Conservation (phyloP, 2,888 invertebrate genomes). For the Drosophila monieri region DNA sequence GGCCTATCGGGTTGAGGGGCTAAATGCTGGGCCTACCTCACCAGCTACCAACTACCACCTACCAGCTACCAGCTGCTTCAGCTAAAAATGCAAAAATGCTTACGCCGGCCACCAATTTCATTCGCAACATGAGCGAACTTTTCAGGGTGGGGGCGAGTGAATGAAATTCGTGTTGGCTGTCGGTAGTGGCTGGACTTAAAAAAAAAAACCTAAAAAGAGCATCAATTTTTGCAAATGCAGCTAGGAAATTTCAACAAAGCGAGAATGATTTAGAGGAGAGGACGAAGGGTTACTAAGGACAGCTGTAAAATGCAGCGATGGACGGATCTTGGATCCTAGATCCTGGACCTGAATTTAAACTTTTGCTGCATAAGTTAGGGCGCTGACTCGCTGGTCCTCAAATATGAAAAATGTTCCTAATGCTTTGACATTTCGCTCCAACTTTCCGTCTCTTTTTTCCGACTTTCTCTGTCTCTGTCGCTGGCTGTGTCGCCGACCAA, state of each 20-base stretch:
- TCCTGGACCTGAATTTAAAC: conserved; percentile 46
- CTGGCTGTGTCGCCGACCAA: conserved; percentile 15
- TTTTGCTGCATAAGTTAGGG: conserved; percentile 60
- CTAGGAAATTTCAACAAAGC: conserved; percentile 35
- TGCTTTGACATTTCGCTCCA: conserved; percentile 38
- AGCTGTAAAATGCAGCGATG: conserved; percentile 57
- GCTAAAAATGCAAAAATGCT: conserved; percentile 60
- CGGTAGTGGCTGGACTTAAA: conserved; percentile 12
- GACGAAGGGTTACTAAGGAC: conserved; percentile 3
- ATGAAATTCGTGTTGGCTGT: conserved; percentile 3
- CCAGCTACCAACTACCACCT: conserved; percentile 24
- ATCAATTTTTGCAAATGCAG: conserved; percentile 72
- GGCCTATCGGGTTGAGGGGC: conserved; percentile 4
- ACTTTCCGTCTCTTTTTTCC: conserved; percentile 3
- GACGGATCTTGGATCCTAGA: conserved; percentile 24
- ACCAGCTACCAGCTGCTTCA: conserved; percentile 28
- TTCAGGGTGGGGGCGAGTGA: not conserved
- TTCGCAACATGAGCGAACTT: conserved; percentile 4
- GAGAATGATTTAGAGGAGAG: conserved; percentile 6
- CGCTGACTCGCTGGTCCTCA: conserved; percentile 23
- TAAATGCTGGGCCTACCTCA: conserved; percentile 22
- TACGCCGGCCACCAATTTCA: conserved; percentile 38
- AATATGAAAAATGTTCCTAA: conserved; percentile 41
- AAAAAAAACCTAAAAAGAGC: conserved; percentile 12
- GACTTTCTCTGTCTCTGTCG: conserved; percentile 16